Percentiles rank a stretch among this genome's conserved stretches.
Conservation (phyloP, 2,113 vertebrate species). For the Laticauda laticaudata region DNA sequence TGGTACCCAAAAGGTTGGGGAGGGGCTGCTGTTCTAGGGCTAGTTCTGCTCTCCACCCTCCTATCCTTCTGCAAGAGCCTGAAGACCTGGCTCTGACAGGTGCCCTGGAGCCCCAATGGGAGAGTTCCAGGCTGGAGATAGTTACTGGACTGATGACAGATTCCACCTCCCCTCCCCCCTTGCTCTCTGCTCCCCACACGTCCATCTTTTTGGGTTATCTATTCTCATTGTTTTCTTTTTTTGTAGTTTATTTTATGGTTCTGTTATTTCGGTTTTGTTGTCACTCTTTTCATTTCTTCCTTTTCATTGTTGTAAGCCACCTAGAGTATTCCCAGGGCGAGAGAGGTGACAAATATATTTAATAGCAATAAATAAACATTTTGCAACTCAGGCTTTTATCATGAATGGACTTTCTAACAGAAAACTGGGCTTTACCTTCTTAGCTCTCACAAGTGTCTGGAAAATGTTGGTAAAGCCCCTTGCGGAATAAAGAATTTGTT, state of each 20-base stretch:
- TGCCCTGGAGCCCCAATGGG: background rate
- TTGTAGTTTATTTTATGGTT: background rate
- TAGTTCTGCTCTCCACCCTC: background rate
- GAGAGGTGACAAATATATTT: background rate
- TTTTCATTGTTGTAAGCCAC: background rate
- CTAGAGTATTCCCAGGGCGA: background rate
- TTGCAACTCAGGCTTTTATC: background rate
- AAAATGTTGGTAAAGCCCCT: constrained; percentile 73
- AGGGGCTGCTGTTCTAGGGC: background rate
- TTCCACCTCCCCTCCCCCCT: background rate
- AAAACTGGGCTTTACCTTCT: constrained; percentile 63
- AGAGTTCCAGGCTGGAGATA: background rate
- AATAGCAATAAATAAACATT: background rate
- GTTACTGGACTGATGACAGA: background rate
- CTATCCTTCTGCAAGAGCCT: background rate
- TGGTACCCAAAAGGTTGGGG: no score
- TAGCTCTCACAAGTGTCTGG: constrained; percentile 66
- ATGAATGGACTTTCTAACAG: background rate
- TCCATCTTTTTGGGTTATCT: background rate
- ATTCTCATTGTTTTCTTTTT: background rate
- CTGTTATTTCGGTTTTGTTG: background rate
- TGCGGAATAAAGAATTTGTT: constrained; percentile 65
- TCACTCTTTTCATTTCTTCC: background rate
- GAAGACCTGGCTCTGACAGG: background rate
- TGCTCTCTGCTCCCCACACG: background rate